These are phyloP conservation scores for Eretmocerus hayati DNA, from an alignment of 2,888 invertebrate species.

Conservation along the genomic window DNA sequence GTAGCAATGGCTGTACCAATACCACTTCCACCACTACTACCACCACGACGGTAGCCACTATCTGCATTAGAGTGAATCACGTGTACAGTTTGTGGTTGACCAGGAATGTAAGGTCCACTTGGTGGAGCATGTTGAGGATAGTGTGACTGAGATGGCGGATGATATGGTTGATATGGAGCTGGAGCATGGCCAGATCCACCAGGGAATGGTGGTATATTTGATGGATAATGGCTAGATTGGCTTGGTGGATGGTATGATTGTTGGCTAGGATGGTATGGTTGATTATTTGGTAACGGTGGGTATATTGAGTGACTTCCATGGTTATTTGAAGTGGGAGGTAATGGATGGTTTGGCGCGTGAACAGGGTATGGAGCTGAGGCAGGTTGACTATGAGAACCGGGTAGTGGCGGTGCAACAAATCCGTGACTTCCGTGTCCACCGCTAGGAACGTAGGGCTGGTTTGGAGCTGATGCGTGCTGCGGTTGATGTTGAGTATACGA, in stretches of 20 bases:
- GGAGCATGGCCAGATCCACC: neutral
- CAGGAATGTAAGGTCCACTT: constrained; percentile 1
- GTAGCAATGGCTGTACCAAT: constrained; percentile 7
- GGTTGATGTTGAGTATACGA: constrained; percentile 30
- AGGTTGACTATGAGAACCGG: neutral
- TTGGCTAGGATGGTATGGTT: neutral
- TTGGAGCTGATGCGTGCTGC: constrained; percentile 8
- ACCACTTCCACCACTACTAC: constrained; percentile 6
- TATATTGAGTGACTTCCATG: neutral
- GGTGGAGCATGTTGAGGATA: too few relatives aligned
- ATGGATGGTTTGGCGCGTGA: constrained; percentile 6
- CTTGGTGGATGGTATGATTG: neutral
- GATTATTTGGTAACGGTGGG: neutral
- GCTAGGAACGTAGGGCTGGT: neutral
- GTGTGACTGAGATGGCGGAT: neutral
- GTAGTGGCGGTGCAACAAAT: neutral
- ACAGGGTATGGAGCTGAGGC: neutral
- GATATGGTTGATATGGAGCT: neutral
- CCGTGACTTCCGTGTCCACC: neutral
- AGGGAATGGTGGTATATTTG: neutral
- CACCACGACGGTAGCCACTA: too few relatives aligned
- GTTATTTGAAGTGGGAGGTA: neutral
- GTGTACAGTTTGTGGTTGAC: constrained; percentile 2
- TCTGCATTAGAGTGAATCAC: too few relatives aligned
- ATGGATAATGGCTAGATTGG: neutral